Percentiles rank a stretch among this genome's conserved stretches.
phyloP scores from a whole-genome alignment of 2,113 vertebrate genomes.

The Choloepus hoffmanni region DNA sequence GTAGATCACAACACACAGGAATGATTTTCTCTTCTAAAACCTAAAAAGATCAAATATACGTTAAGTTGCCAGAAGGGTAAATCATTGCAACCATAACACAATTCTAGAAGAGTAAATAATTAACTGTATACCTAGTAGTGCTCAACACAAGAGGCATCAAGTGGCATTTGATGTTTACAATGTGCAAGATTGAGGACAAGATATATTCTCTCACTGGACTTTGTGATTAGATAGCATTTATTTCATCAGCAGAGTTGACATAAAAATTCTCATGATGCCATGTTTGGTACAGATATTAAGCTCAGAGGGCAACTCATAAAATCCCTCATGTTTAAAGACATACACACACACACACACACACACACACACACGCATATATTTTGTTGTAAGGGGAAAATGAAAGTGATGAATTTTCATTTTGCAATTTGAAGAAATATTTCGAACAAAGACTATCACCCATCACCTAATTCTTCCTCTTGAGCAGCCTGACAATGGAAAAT shows the following conservation, averaged over 20 bases:
- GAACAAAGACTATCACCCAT: background rate
- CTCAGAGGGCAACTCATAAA: background rate
- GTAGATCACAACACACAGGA: conserved; percentile 59
- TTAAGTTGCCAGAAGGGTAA: conserved; percentile 63
- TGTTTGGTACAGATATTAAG: background rate
- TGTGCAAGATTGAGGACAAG: background rate
- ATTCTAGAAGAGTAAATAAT: conserved; percentile 55
- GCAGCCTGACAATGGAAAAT: conserved; percentile 51
- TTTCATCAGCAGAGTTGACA: background rate
- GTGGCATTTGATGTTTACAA: background rate
- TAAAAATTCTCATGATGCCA: background rate
- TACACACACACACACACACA: too few species aligned
- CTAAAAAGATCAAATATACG: conserved; percentile 71
- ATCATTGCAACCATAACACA: conserved; percentile 56
- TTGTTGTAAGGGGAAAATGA: conserved; percentile 47
- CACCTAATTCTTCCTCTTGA: conserved; percentile 66
- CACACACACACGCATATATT: background rate
- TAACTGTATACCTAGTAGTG: background rate
- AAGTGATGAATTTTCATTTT: conserved; percentile 50
- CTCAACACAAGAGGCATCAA: background rate
- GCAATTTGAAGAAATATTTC: conserved; percentile 61
- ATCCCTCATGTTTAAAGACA: background rate
- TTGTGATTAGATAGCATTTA: background rate
- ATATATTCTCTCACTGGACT: background rate
- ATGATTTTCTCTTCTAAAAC: conserved; percentile 76